Evolutionary conservation across 2,113 vertebrate species (phyloP).

Genomic region (Platysternon megacephalum): DNA sequence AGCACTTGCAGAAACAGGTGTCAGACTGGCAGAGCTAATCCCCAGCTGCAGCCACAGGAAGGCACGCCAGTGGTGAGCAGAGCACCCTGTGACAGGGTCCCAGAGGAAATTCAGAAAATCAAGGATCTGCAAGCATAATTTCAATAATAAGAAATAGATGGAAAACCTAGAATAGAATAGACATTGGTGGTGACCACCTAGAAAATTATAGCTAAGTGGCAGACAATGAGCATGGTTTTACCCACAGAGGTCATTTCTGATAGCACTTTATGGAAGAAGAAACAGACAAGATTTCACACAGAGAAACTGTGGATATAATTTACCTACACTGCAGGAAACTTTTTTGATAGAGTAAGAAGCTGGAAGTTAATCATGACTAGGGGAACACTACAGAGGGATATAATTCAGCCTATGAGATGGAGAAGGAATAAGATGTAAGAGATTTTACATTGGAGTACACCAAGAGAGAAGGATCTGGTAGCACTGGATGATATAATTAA

Average conservation of each 20-base stretch:
- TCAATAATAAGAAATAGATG: background rate
- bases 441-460: background rate
- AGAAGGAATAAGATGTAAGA: background rate
- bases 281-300: background rate
- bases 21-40: background rate
- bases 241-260: background rate
- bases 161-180: background rate
- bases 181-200: background rate
- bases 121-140: background rate
- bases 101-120: background rate
- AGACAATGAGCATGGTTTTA: background rate
- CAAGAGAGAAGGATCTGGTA: background rate
- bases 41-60: background rate
- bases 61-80: background rate
- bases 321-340: constrained; percentile 15
- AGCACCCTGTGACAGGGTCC: background rate
- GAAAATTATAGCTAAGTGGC: constrained; percentile 37
- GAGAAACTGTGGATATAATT: constrained; percentile 25
- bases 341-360: background rate
- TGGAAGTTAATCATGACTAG: background rate
- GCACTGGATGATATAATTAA: background rate
- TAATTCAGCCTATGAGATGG: background rate
- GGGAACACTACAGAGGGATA: background rate
- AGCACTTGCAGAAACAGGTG: too few species aligned
- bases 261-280: background rate